Percentiles rank a stretch among this genome's conserved stretches.
Conservation (phyloP, 2,113 vertebrate genomes). For the Cavia aperea region DNA sequence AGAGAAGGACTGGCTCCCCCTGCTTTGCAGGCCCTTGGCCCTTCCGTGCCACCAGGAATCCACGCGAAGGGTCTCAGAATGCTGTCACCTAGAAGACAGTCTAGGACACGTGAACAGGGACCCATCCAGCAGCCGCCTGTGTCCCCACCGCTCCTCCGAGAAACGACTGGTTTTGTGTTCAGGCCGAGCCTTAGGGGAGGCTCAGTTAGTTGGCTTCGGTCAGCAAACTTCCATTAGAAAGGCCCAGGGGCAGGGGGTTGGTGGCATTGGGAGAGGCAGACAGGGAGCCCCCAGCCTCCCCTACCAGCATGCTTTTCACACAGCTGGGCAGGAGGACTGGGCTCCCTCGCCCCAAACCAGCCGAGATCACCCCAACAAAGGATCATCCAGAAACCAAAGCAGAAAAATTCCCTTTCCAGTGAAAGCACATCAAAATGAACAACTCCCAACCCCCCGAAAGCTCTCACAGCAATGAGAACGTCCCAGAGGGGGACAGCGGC, state of each 20-base stretch:
- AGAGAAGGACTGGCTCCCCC: conserved; percentile 44
- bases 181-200: neutral
- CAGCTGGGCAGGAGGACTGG: neutral
- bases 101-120: conserved; percentile 4
- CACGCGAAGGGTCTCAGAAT: conserved; percentile 7
- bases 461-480: conserved; percentile 17
- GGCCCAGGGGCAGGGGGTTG: neutral
- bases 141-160: neutral
- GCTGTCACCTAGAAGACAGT: neutral
- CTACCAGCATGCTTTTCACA: neutral
- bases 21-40: conserved; percentile 56
- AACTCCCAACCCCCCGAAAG: conserved; percentile 42
- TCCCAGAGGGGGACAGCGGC: neutral
- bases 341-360: neutral
- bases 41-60: conserved; percentile 42
- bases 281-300: neutral
- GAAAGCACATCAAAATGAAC: conserved; percentile 20
- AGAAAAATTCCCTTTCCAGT: conserved; percentile 47
- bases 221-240: neutral
- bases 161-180: neutral
- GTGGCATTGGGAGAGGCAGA: neutral
- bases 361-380: neutral
- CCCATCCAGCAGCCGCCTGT: neutral
- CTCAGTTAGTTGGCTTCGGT: neutral
- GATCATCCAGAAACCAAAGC: neutral